A percentile compares a stretch with the other conserved stretches of the same genome.
Conservation (phyloP, 2,888 invertebrate genomes). For the Heteropelma amictum region DNA sequence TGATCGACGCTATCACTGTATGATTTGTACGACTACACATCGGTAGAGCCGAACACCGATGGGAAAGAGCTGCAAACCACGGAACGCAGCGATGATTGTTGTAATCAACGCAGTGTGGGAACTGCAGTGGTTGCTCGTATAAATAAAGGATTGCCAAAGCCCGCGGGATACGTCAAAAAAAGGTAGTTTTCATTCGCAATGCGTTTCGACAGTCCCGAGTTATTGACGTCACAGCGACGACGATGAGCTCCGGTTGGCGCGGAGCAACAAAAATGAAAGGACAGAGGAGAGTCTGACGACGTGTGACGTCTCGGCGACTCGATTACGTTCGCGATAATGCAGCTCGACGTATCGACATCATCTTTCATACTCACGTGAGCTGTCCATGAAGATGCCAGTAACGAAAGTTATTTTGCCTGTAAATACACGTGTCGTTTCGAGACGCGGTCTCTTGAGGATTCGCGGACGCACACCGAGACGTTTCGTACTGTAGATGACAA, state of each 20-base stretch:
- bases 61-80: slow-evolving; percentile 2
- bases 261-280: slow-evolving; percentile 15
- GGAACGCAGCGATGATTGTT: slow-evolving; percentile 36
- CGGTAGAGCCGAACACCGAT: not conserved
- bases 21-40: not conserved
- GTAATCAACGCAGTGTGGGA: slow-evolving; percentile 34
- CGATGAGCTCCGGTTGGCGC: slow-evolving; percentile 9
- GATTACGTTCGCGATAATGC: slow-evolving; percentile 11
- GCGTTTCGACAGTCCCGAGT: slow-evolving; percentile 31
- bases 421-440: not conserved
- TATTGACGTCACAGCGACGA: slow-evolving; percentile 28
- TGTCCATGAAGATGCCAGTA: not conserved
- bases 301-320: slow-evolving; percentile 29
- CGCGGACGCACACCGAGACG: too few species aligned
- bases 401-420: not conserved
- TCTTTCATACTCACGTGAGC: not conserved
- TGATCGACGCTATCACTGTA: not conserved
- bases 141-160: slow-evolving; percentile 27
- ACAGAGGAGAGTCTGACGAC: too few species aligned
- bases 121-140: slow-evolving; percentile 8
- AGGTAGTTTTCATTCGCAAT: slow-evolving; percentile 14
- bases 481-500: too few species aligned
- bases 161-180: slow-evolving; percentile 8
- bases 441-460: too few species aligned
- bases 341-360: not conserved